Conservation (phyloP, 2,113 vertebrate species). For the Phaethornis superciliosus region DNA sequence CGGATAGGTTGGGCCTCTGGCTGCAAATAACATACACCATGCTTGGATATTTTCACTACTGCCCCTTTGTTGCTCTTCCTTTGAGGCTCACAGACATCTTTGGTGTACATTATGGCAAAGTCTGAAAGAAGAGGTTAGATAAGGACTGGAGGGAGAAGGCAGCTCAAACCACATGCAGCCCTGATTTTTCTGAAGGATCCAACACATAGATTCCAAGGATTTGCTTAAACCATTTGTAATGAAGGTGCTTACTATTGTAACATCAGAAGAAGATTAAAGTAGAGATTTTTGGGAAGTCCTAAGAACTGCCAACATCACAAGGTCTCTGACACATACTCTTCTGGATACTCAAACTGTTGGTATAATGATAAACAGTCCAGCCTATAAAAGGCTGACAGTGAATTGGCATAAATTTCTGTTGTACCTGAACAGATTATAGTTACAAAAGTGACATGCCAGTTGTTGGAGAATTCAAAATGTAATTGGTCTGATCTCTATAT, state of each 20-base stretch:
- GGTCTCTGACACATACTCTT: fast-evolving
- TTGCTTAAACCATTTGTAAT: background rate
- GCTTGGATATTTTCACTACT: background rate
- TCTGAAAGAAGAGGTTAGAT: background rate
- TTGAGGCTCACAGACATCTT: background rate
- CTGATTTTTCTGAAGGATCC: background rate
- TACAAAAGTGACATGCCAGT: background rate
- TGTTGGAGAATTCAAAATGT: background rate
- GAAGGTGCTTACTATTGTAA: background rate
- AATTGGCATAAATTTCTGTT: background rate
- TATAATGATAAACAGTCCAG: background rate
- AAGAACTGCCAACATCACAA: background rate
- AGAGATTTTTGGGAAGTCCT: background rate
- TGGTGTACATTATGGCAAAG: background rate
- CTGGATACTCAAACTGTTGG: background rate
- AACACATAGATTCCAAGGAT: background rate
- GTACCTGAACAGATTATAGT: background rate
- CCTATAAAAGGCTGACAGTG: background rate
- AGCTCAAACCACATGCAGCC: background rate
- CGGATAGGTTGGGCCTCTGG: background rate
- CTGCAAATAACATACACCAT: background rate
- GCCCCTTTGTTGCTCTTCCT: background rate
- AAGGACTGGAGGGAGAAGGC: background rate
- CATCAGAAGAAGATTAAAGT: background rate
- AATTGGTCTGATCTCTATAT: background rate